Conservation (phyloP, 2,113 vertebrate genomes). For the Seriola aureovittata region DNA sequence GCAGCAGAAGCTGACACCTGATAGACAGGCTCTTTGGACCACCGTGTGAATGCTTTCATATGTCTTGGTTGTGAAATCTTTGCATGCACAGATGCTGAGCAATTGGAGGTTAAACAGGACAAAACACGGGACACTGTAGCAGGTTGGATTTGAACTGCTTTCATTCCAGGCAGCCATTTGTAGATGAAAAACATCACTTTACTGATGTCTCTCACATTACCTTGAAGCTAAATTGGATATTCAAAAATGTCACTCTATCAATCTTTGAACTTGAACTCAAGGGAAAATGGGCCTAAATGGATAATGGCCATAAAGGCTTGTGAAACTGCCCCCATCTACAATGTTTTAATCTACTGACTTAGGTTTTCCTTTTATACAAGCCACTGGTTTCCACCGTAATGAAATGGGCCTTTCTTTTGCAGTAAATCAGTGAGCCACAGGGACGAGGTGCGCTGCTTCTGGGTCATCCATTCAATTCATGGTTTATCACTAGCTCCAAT, state of each 20-base stretch:
- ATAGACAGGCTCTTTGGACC: constrained; percentile 5
- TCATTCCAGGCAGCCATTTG: constrained; percentile 32
- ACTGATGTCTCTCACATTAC: constrained; percentile 33
- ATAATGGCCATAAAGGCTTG: constrained; percentile 60
- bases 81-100: constrained; percentile 7
- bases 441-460: constrained; percentile 68
- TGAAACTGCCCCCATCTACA: constrained; percentile 43
- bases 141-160: constrained; percentile 43
- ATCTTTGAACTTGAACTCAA: constrained; percentile 48
- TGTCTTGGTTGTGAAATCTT: neutral
- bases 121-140: constrained; percentile 12
- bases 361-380: constrained; percentile 66
- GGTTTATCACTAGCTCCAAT: constrained; percentile 83
- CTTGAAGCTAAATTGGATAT: constrained; percentile 55
- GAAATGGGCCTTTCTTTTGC: constrained; percentile 60
- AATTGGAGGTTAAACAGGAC: constrained; percentile 38
- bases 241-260: constrained; percentile 54
- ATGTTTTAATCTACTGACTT: constrained; percentile 65
- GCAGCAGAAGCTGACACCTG: constrained; percentile 13
- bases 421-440: constrained; percentile 76
- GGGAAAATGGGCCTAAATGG: constrained; percentile 56
- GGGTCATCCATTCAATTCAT: constrained; percentile 80
- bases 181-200: constrained; percentile 56
- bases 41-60: neutral
- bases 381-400: constrained; percentile 66